Base-by-base conservation (phyloP, 2,113 vertebrate genomes). In the Scatophagus argus region DNA sequence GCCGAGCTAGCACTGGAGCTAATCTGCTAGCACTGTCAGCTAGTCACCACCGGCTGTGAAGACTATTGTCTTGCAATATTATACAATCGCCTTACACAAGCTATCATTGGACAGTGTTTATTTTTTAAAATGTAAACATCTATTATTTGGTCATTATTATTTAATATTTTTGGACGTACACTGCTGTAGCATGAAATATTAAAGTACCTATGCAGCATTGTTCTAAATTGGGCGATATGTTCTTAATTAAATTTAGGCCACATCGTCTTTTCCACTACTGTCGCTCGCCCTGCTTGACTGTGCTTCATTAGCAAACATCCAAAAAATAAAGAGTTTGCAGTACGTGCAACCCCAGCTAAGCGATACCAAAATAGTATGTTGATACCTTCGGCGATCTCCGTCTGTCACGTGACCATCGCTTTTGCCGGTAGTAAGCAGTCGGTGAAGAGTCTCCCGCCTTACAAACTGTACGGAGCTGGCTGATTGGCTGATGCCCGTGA, bases 361-460 rank as follows among this genome's bases (percentile, higher is more conserved):
- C 1, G 13, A 8, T 25, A 3, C 1, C 5, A 23, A 47, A 7
- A 29, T 4, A 10, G 19, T 11, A 16, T 16, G 6, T 13, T 3
- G 0, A 12, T 2, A 41, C 6, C 6, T 43, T 63, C 16, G 55
- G 44, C 13, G 6, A 7, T 25, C 11, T 73, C 10, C n/a, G 49
- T 39, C 2, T 6, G 62, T 77, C 56, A 77, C 21, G 23, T 76
- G 66, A 76, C 11, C 25, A 8, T 16, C 6, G 1, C 9, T n/a
- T n/a, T 31, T 29, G 9, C 23, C 6, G n/a, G 68, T 55, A 5
- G 21, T 7, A n/a, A 1, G 13, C 14, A 2, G 32, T 19, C 58
- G 27, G n/a, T 60, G 13, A 2, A n/a, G 10, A 34, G 25, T 67
- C 60, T 86, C 74, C 83, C 77, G 70, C 87, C 61, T 19, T 9